Percentiles rank a stretch among this genome's conserved stretches.
phyloP scores from a whole-genome alignment of 2,113 vertebrate genomes.

The Chaetodon trifascialis region DNA sequence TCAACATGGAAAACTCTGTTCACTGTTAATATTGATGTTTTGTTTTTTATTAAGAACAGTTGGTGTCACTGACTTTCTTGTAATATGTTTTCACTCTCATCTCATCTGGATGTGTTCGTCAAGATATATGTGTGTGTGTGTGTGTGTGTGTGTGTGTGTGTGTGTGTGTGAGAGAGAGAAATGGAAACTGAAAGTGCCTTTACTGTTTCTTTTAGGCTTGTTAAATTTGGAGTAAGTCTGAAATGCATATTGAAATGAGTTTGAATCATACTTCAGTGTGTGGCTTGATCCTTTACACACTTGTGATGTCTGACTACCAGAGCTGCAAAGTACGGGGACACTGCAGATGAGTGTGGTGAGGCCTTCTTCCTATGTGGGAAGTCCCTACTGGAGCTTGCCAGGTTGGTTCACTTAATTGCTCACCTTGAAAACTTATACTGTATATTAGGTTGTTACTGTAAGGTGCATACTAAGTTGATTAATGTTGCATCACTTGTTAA shows the following conservation, averaged over 20 bases:
- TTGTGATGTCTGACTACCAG: constrained; percentile 69
- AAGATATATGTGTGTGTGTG: neutral
- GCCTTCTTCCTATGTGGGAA: constrained; percentile 97
- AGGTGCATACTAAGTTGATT: neutral
- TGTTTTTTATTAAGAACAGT: too few species aligned
- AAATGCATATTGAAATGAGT: neutral
- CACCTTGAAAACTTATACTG: rapidly evolving
- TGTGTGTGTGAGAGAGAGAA: too few species aligned
- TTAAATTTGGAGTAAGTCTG: too few species aligned
- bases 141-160: too few species aligned
- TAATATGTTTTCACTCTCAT: neutral
- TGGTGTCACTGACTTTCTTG: too few species aligned
- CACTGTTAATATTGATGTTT: neutral
- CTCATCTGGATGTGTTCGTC: too few species aligned
- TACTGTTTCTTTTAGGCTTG: neutral
- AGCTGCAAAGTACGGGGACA: constrained; percentile 95
- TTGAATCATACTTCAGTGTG: too few species aligned
- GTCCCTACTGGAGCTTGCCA: constrained; percentile 95
- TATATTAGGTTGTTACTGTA: neutral
- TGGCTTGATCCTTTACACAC: neutral
- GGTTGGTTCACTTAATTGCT: constrained; percentile 69
- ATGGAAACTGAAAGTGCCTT: neutral
- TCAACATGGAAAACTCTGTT: neutral
- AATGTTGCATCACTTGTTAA: neutral
- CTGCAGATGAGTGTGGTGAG: constrained; percentile 96